Evolutionary conservation across 1,140 invertebrate species (phyloP).

Genomic region (Heliconius nattereri): DNA sequence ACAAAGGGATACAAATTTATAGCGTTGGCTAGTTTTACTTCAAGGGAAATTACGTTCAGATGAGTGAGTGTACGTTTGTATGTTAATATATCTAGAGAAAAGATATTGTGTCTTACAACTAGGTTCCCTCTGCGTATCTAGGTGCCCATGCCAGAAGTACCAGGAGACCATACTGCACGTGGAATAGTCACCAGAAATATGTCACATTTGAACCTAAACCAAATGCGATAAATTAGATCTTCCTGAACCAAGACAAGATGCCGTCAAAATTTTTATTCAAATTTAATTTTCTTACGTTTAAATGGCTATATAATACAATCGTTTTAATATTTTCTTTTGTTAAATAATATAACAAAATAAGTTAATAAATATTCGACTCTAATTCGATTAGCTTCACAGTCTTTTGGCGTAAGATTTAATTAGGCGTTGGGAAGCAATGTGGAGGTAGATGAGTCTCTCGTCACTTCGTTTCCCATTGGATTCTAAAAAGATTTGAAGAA

Average conservation of each 20-base stretch:
- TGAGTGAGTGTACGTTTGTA: background rate
- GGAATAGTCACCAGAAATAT: no score
- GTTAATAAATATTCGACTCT: background rate
- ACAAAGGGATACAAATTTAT: constrained; percentile 11
- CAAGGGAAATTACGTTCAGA: background rate
- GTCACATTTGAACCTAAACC: no score
- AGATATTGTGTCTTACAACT: no score
- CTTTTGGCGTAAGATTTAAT: constrained; percentile 1
- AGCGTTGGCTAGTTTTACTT: background rate
- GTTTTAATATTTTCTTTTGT: background rate
- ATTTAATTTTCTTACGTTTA: no score
- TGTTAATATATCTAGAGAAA: no score
- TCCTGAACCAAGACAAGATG: no score
- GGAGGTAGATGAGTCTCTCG: background rate
- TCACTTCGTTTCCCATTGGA: background rate
- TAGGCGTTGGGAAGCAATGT: background rate
- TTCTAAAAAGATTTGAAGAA: no score
- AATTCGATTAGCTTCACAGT: background rate
- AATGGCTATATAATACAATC: background rate
- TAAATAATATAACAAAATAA: background rate
- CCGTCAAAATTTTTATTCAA: no score
- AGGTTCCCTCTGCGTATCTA: no score
- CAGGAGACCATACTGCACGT: no score
- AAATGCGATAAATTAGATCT: no score
- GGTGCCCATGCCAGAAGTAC: no score